These are phyloP conservation scores for Prunella strophiata DNA, from an alignment of 2,797 vertebrate genomes.

Conservation along the genomic window DNA sequence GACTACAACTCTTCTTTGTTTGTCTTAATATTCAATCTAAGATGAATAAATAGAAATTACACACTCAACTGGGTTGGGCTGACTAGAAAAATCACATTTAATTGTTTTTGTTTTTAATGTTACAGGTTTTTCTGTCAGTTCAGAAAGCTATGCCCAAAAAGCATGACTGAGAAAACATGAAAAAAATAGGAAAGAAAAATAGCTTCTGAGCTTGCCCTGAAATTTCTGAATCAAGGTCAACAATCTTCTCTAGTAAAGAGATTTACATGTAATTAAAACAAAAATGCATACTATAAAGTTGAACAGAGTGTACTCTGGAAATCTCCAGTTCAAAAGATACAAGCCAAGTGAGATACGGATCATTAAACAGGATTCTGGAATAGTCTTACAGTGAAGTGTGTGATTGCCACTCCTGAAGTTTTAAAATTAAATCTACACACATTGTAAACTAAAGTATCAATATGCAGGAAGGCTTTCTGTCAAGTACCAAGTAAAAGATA, in stretches of 20 bases:
- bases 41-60: background rate
- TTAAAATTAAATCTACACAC: background rate
- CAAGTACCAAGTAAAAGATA: background rate
- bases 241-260: background rate
- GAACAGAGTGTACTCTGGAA: background rate
- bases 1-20: background rate
- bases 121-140: background rate
- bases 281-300: background rate
- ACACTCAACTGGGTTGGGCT: background rate
- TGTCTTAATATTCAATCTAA: background rate
- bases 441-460: background rate
- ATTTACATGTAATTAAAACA: background rate
- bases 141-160: background rate
- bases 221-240: conserved; percentile 5
- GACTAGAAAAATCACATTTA: background rate
- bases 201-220: background rate
- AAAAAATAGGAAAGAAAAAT: background rate
- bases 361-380: background rate
- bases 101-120: background rate
- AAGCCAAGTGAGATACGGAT: background rate
- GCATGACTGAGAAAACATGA: background rate
- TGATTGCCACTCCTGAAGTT: background rate
- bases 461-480: background rate
- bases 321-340: background rate
- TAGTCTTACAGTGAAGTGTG: background rate